Evolutionary conservation across 2,113 vertebrate genomes (phyloP), one percentile per base, ranked within the genome.

Genomic region (Pelecanoides urinatrix): DNA sequence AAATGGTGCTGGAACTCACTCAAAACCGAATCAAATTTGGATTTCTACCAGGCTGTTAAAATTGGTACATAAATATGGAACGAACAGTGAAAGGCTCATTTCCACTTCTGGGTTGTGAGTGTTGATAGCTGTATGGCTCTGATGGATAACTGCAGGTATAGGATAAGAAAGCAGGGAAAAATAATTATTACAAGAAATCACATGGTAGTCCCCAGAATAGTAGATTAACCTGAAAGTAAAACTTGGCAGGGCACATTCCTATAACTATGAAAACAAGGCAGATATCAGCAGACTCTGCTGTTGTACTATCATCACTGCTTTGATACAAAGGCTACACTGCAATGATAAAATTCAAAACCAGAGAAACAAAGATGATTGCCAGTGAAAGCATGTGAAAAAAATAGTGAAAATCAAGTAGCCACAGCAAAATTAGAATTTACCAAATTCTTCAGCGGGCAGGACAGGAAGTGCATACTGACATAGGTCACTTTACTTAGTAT

Each of bases 1-100:
- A 82, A 94, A 76, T 80, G 29, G 40, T 85, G 21, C 29, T 94
- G 84, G 68, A 95, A 73, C 38, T 90, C 49, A 56, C 71, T 86
- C 74, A 94, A 94, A 87, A 94, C 78, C 55, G 81, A 88, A 89
- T 76, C 58, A 95, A 91, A 72, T 77, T 91, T 86, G 89, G 75
- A 80, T 94, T 94, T 93, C 47, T 59, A 74, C 55, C 62, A 80
- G n/a, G 16, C 8, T 79, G 42, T 85, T 95, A 90, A 88, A 40
- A 55, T 15, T 17, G 36, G 18, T 86, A 53, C 23, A 72, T 92
- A 94, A 96, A 89, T 74, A 94, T 18, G 27, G 47, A 91, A 88
- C 0, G 0, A 90, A 78, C 26, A 82, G 55, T 21, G 36, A 89
- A 94, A 96, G 59, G 45, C 32, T 89, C 44, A 83, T 94, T 97